Evolutionary conservation across 2,113 vertebrate genomes (phyloP), one percentile per base, ranked within the genome.

Genomic region (Zosterops borbonicus): DNA sequence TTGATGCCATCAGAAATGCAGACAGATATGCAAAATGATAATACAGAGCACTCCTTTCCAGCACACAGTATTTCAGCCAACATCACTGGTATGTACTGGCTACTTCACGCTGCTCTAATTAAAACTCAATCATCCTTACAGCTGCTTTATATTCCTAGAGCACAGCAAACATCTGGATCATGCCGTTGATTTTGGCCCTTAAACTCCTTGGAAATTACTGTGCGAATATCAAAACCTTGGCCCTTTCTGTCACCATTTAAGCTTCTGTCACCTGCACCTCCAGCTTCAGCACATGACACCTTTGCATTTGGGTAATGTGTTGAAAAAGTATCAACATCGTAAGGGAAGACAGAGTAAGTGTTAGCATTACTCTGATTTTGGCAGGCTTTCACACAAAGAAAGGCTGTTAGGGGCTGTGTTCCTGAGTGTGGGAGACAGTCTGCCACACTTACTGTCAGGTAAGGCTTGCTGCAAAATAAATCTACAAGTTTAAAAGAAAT

Each of bases 141-240:
- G 93, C 92, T 94, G 87, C 60, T 86, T 88, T 88, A 55, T 92
- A 63, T 92, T 94, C 75, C 75, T 95, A 74, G 85, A 91, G 71
- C 90, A 27, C 79, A 60, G 47, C 35, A 50, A 70, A 91, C 92
- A 96, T 87, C 95, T 95, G 94, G 91, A 86, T 69, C 27, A 28
- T 73, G 59, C 59, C 27, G 0, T 65, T 70, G 82, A 67, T 65
- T 91, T 91, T 90, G 82, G 79, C 82, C 85, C 79, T 75, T 88
- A 47, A 85, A 47, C 27, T 83, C 55, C 55, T 86, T 85, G 70
- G 50, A 88, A 89, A 88, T 62, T 55, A 59, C 29, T 86, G 71
- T 83, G 59, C 55, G 42, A 77, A 80, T 55, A 92, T 53, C 42
- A 71, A 75, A 95, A 74, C 59, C 49, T 52, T 55, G 71, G 29